phyloP scores from a whole-genome alignment of 2,888 invertebrate genomes.

The Sipha maydis region DNA sequence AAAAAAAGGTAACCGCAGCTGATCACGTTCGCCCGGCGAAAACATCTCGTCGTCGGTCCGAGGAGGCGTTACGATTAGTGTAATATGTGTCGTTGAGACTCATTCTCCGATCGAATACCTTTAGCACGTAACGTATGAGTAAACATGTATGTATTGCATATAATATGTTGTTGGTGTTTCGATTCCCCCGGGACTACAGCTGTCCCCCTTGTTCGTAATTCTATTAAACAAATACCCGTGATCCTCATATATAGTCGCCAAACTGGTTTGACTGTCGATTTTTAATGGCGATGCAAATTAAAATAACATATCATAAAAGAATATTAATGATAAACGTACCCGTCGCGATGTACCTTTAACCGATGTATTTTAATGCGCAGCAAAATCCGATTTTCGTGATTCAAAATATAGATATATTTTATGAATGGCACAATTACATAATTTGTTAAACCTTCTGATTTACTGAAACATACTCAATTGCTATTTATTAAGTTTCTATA shows the following conservation, averaged over 20 bases:
- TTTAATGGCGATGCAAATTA: conserved; percentile 43
- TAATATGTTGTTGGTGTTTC: background rate
- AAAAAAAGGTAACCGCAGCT: background rate
- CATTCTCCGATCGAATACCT: background rate
- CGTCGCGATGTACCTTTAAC: background rate
- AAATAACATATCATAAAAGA: conserved; percentile 1
- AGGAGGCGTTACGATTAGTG: background rate
- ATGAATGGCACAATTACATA: background rate
- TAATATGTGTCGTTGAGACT: background rate
- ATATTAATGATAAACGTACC: background rate
- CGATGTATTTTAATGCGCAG: background rate
- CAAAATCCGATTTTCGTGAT: background rate
- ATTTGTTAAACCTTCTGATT: background rate
- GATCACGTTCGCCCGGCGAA: background rate
- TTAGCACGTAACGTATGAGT: background rate
- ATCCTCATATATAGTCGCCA: background rate
- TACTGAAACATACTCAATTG: background rate
- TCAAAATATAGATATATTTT: background rate
- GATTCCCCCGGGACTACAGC: background rate
- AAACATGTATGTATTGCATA: too few species aligned
- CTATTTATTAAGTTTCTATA: background rate
- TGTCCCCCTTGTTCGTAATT: background rate
- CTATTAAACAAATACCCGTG: conserved; percentile 8
- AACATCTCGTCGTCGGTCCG: background rate
- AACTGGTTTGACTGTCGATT: conserved; percentile 28